phyloP scores from a whole-genome alignment of 2,113 vertebrate species.

The mouse (Mus musculus) region GRCm39 chr8:119719501-119720000 shows the following conservation, averaged over 20 bases:
- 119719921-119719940: neutral
- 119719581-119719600: neutral
- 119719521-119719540: neutral
- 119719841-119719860: neutral
- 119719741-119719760: neutral
- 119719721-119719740: neutral
- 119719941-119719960: neutral
- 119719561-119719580: neutral
- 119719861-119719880: neutral
- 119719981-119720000: neutral
- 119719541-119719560: neutral
- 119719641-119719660: neutral
- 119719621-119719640: neutral
- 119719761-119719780: too few species aligned
- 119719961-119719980: neutral
- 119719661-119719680: neutral
- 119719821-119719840: neutral
- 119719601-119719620: neutral
- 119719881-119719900: neutral
- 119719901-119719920: neutral
- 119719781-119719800: neutral
- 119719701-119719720: neutral
- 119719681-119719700: neutral
- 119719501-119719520: neutral
- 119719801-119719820: neutral